These are phyloP conservation scores for Drosophila diplacantha DNA, from an alignment of 2,888 invertebrate species.

Conservation along the genomic window DNA sequence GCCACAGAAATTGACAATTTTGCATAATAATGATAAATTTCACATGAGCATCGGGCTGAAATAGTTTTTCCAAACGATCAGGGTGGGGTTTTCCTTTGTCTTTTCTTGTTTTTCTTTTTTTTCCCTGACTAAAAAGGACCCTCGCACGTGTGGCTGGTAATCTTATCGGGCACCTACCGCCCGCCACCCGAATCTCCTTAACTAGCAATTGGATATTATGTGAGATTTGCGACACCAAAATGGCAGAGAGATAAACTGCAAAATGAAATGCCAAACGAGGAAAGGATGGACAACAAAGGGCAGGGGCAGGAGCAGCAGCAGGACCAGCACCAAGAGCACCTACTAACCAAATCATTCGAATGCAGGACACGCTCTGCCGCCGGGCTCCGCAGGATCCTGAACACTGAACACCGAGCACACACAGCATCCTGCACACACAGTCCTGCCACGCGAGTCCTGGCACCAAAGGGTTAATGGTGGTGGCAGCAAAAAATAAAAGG, in stretches of 20 bases:
- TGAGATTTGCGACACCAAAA: slow-evolving; percentile 40
- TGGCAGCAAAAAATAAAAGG: neutral
- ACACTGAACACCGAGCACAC: neutral
- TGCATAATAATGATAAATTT: slow-evolving; percentile 55
- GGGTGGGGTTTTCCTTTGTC: neutral
- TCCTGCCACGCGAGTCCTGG: neutral
- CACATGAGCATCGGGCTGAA: slow-evolving; percentile 28
- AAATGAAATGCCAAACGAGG: slow-evolving; percentile 38
- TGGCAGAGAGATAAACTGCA: slow-evolving; percentile 39
- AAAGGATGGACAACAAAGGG: slow-evolving; percentile 21
- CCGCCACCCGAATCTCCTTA: slow-evolving; percentile 22
- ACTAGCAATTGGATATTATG: slow-evolving; percentile 41
- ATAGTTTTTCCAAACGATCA: slow-evolving; percentile 31
- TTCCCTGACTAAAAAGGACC: neutral
- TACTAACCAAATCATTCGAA: slow-evolving; percentile 6
- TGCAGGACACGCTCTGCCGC: slow-evolving; percentile 13
- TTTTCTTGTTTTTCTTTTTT: too few relatives aligned
- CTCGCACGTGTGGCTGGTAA: slow-evolving; percentile 23
- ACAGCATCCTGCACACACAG: neutral
- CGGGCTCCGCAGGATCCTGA: slow-evolving; percentile 23
- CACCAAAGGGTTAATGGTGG: slow-evolving; percentile 15
- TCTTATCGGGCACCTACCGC: slow-evolving; percentile 17
- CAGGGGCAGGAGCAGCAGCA: neutral
- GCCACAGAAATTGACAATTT: slow-evolving; percentile 43
- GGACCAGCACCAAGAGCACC: neutral